These are phyloP conservation scores for Pachypanchax playfairii DNA, from an alignment of 2,113 vertebrate genomes.

Conservation along the genomic window DNA sequence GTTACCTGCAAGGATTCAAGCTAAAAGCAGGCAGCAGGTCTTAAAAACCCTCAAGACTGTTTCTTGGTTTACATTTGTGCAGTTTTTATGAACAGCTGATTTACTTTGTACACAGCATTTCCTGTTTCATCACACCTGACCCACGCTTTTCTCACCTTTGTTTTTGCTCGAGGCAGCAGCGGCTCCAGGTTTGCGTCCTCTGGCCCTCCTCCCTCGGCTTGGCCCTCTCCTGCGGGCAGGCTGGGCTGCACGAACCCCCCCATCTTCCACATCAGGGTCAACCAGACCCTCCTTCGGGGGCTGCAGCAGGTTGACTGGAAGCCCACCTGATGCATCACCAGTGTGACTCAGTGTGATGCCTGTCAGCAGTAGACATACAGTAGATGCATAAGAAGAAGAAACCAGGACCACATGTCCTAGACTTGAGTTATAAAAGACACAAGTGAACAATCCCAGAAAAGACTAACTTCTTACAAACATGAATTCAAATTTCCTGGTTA, in stretches of 20 bases:
- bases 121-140: no score
- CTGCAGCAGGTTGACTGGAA: constrained; percentile 43
- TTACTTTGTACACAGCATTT: no score
- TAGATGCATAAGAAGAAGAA: neutral
- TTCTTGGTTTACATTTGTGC: no score
- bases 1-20: no score
- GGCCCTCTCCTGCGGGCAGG: constrained; percentile 80
- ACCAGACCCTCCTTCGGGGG: constrained; percentile 67
- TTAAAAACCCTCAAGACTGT: no score
- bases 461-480: neutral
- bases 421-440: no score
- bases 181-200: constrained; percentile 75
- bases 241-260: constrained; percentile 14
- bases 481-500: neutral
- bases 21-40: no score
- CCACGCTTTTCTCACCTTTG: constrained; percentile 82
- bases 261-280: constrained; percentile 21
- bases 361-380: constrained; percentile 47
- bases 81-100: no score
- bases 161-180: constrained; percentile 47
- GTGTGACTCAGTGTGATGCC: constrained; percentile 83
- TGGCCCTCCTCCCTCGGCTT: constrained; percentile 83
- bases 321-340: constrained; percentile 75
- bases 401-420: constrained; percentile 2
- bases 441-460: no score